A percentile compares a stretch with the other conserved stretches of the same genome.
Evolutionary conservation across 2,888 invertebrate genomes (phyloP).

Genomic region (Cetonia aurata): DNA sequence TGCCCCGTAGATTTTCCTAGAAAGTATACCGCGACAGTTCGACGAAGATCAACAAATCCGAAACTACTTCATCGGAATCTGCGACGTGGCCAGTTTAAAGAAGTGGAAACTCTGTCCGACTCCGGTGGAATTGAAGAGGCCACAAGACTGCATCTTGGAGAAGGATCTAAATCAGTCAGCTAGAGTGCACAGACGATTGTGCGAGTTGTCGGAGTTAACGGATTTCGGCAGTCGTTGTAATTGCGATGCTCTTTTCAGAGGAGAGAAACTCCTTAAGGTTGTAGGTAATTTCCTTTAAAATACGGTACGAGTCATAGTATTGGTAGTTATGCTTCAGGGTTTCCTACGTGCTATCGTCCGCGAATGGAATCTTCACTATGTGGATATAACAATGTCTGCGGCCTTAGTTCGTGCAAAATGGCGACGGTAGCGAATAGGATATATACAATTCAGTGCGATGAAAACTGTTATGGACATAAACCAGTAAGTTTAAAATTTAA

Average conservation of each 20-base stretch:
- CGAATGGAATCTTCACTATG: conserved; percentile 64
- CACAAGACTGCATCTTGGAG: conserved; percentile 61
- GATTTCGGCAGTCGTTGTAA: conserved; percentile 57
- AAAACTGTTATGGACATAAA: conserved; percentile 60
- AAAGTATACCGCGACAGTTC: conserved; percentile 53
- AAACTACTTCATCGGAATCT: conserved; percentile 66
- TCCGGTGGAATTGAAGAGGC: conserved; percentile 57
- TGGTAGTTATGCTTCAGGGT: conserved; percentile 58
- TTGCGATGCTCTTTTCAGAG: conserved; percentile 58
- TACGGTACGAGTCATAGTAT: conserved; percentile 10
- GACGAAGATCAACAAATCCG: conserved; percentile 50
- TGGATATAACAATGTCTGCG: conserved; percentile 64
- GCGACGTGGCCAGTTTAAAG: conserved; percentile 62
- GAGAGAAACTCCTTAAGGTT: conserved; percentile 61
- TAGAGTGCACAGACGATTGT: conserved; percentile 66
- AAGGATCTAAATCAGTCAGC: conserved; percentile 58
- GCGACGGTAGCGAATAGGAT: conserved; percentile 59
- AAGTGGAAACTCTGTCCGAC: conserved; percentile 65
- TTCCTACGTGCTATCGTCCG: conserved; percentile 65
- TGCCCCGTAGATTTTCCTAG: conserved; percentile 60
- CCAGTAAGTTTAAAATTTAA: conserved; percentile 57
- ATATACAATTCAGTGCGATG: conserved; percentile 62
- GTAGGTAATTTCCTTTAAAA: conserved; percentile 56
- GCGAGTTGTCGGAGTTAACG: conserved; percentile 64
- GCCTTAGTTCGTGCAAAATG: conserved; percentile 60